Base-by-base conservation (phyloP, 2,888 invertebrate species). In the Bellardia pandia region DNA sequence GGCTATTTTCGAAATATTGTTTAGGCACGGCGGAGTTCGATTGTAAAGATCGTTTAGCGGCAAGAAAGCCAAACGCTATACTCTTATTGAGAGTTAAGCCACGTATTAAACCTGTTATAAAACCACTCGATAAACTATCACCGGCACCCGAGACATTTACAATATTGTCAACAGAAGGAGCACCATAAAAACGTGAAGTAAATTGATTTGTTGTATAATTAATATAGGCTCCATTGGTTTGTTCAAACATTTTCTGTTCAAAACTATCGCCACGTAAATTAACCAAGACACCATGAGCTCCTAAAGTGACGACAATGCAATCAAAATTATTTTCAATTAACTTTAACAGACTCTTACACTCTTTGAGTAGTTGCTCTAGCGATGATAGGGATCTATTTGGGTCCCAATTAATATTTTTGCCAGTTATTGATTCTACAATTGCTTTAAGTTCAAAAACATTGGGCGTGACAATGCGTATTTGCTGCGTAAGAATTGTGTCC, bases 141-240 rank as follows among this genome's bases (percentile, higher is more conserved):
- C 97, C 97, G 30, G 97, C 97, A 5, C 97, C 97, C n/a, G 97
- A 97, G 0, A 97, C 97, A 94, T 96, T 97, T 74, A 95, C 94
- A 14, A 97, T 92, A 74, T 94, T 90, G 1, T 83, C 42, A 2
- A 92, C 88, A 74, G 78, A 75, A 1, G 90, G 90, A 1, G 92
- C 92, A 0, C 89, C 81, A 82, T 90, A 92, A 75, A 90, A 92
- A 9, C 90, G 88, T 58, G 64, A 79, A 3, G 9, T 40, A 14
- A 72, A 45, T 45, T 37, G 9, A 2, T 40, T 11, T 2, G 66
- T 76, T 33, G 77, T 30, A 48, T 33, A 9, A 74, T 82, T 51
- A 75, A 80, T 11, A 89, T 89, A 71, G 74, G 74, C 4, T 86
- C 75, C 72, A 87, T 78, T 33, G 45, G 71, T 30, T 53, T 71